These are phyloP conservation scores for Danio tinwini DNA, from an alignment of 2,797 vertebrate species.

Conservation along the genomic window DNA sequence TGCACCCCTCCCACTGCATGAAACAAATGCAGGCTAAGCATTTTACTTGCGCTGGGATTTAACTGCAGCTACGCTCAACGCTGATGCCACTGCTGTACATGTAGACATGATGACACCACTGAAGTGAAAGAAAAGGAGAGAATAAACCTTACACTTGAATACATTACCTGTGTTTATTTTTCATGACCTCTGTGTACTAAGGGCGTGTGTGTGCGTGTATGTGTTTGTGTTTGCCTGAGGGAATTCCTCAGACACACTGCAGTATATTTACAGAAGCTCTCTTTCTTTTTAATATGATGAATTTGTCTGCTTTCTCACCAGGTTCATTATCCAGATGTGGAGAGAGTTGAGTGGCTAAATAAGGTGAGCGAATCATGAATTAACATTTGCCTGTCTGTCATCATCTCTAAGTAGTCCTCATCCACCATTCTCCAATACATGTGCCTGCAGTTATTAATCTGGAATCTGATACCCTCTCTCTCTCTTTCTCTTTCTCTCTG, in stretches of 20 bases:
- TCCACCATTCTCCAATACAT: not conserved
- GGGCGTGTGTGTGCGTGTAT: not conserved
- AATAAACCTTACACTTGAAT: not conserved
- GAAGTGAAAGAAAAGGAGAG: conserved; percentile 17
- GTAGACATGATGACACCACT: not conserved
- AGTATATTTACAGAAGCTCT: not conserved
- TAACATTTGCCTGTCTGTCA: not conserved
- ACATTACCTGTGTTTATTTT: not conserved
- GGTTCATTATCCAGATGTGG: conserved; percentile 96
- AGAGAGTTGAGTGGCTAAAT: conserved; percentile 98
- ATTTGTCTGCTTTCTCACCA: conserved; percentile 66
- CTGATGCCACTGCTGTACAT: not conserved
- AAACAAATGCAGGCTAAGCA: conserved; percentile 8
- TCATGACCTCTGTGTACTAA: not conserved
- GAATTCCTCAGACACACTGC: not conserved
- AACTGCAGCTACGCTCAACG: not conserved
- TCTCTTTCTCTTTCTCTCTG: not conserved
- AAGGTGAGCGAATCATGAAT: conserved; percentile 82
- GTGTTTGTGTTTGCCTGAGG: not conserved
- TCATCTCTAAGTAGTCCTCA: not conserved
- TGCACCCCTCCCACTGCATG: not conserved
- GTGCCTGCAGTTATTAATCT: not conserved
- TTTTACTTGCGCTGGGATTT: not conserved
- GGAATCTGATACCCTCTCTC: not conserved
- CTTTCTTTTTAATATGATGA: not conserved